These are phyloP conservation scores for Aegotheles bennettii DNA, from an alignment of 2,113 vertebrate species.

Conservation along the genomic window DNA sequence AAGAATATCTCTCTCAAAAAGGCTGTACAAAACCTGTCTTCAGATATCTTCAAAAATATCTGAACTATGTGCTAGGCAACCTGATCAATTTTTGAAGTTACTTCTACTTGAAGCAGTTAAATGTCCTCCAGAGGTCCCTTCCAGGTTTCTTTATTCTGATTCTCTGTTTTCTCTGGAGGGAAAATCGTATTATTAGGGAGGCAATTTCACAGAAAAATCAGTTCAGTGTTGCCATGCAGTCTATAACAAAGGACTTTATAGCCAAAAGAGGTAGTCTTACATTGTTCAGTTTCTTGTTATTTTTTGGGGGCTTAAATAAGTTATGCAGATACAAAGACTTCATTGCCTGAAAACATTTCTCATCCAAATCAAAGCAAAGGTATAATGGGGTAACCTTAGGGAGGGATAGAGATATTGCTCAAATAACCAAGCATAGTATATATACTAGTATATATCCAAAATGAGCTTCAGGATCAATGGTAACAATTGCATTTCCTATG, in stretches of 20 bases:
- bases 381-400: background rate
- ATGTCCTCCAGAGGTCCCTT: background rate
- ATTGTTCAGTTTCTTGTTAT: background rate
- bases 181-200: background rate
- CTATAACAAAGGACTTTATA: background rate
- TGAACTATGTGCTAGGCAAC: background rate
- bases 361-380: background rate
- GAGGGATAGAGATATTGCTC: background rate
- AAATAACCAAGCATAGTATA: background rate
- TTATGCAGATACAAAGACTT: background rate
- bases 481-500: background rate
- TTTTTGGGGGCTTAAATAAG: background rate
- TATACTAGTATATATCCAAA: background rate
- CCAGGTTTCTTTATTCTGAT: background rate
- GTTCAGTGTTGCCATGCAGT: fast-evolving
- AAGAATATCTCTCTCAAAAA: background rate
- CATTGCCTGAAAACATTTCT: background rate
- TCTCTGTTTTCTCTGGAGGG: background rate
- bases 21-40: background rate
- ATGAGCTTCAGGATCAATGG: background rate
- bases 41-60: background rate
- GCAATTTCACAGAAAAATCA: background rate
- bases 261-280: background rate
- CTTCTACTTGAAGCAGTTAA: background rate
- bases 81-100: background rate